Evolutionary conservation across 2,888 invertebrate species (phyloP), one percentile per base, ranked within the genome.

Genomic region (Diplolepis rosae): DNA sequence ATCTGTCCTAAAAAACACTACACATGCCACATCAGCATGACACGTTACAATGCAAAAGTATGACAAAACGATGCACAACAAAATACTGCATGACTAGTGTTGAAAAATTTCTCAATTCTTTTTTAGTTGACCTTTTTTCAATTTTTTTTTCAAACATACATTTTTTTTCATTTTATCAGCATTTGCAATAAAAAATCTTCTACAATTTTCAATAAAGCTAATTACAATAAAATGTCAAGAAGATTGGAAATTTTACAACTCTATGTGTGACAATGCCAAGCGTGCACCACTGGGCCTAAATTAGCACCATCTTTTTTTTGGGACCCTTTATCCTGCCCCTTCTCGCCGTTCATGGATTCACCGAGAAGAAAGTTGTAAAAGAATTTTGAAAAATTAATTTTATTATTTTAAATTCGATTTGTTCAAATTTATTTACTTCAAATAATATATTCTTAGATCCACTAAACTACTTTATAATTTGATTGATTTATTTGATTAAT

Each of bases 21-120:
- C 81, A 77, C 85, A 85, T 82, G 85, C 85, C 83, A 84, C 77
- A 80, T 79, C 78, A 78, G 77, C 78, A 78, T 77, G 76, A 73
- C 76, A 79, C 79, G 77, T 75, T 77, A 81, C 77, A 79, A 83
- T 80, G 78, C 83, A 82, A 80, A 81, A 81, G 72, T 76, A 79
- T 78, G 75, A 76, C 75, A 76, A 61, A 30, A 65, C 27, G 65
- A 72, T 72, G 69, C 74, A 48, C 72, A 72, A 72, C 72, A 74
- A 65, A 72, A 73, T 61, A 61, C 39, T 61, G 39, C 35, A 61
- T 61, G 61, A 61, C 61, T 39, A 39, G 61, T 7, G 61, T 61
- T 39, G 61, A 22, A 39, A 61, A 61, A 61, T 61, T 39, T 61
- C 61, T n/a, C 27, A n/a, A 61, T 35, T 61, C 35, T 61, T 24